Base-by-base conservation (phyloP, 2,113 vertebrate species). In the Callipepla californica region DNA sequence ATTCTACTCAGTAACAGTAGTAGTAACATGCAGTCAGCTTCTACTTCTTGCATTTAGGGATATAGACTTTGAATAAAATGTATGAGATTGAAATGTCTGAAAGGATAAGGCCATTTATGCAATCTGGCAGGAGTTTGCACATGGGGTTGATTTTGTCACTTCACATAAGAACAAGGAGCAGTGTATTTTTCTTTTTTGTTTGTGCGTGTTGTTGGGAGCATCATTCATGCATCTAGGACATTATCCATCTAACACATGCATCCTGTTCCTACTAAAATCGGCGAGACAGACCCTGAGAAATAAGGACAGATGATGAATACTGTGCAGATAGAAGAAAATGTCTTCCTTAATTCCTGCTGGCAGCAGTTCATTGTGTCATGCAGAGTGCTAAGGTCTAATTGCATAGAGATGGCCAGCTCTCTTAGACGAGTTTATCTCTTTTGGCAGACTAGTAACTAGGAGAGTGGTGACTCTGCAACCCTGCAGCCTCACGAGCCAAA, bases 311-410 rank as follows among this genome's bases (percentile, higher is more conserved):
- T 72, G 89, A 92, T 74, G 92, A 94, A 81, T 77, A 85, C 36
- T 68, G 32, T 81, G 69, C 82, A 92, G 78, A 73, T 4, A 92
- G 91, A 85, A 93, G 70, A 88, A 95, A 96, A 92, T 58, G 28
- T 83, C 72, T 87, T 92, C 79, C 81, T 94, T 96, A 92, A 87
- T 92, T 95, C 89, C 75, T 94, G 92, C 92, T 95, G 83, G 95
- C 89, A 95, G 93, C 77, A 89, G 88, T 83, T 91, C 90, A 79
- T 78, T 81, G 89, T 91, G 85, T 93, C 94, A 83, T 36, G 70
- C 87, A 67, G 79, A 85, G 93, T 75, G 87, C 80, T 93, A 80
- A 89, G 87, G 68, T 96, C 91, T 95, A 95, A 95, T 89, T 77
- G 85, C 82, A 69, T 26, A 34, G 87, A 94, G 92, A 94, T 94